These are phyloP conservation scores for Gulo gulo DNA, from an alignment of 2,113 vertebrate species.

Conservation along the genomic window DNA sequence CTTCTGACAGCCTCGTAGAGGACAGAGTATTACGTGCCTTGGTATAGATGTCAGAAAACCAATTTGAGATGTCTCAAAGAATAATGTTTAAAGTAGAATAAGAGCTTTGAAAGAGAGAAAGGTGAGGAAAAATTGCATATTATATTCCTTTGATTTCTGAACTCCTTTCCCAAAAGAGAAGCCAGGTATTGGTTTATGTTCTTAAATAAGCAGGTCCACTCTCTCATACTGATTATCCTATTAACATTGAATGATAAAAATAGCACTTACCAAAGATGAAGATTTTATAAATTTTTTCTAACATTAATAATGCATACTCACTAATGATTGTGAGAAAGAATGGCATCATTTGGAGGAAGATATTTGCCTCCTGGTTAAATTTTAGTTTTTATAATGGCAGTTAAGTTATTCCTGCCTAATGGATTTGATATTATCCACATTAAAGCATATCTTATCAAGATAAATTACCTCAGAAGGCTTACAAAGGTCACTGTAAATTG, in stretches of 20 bases:
- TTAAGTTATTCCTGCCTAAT: not conserved
- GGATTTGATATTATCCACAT: not conserved
- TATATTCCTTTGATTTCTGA: not conserved
- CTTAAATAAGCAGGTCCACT: not conserved
- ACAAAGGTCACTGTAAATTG: not conserved
- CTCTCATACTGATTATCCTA: not conserved
- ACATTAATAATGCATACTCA: not conserved
- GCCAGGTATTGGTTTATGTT: not conserved
- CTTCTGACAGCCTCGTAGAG: not conserved
- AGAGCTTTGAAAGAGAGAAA: not conserved
- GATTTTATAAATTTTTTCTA: not conserved
- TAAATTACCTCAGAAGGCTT: not conserved
- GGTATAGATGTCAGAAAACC: not conserved
- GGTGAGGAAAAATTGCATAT: not conserved
- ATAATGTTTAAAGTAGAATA: not conserved
- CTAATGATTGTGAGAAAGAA: constrained; percentile 6
- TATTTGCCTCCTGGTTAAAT: constrained; percentile 1
- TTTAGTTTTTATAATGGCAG: not conserved
- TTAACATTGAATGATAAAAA: not conserved
- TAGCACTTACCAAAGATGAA: not conserved
- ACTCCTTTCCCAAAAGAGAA: not conserved
- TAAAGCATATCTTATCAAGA: not conserved
- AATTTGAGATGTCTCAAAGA: not conserved
- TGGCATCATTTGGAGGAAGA: not conserved
- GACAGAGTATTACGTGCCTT: not conserved